phyloP scores from a whole-genome alignment of 2,113 vertebrate genomes.

The Campylorhamphus procurvoides region DNA sequence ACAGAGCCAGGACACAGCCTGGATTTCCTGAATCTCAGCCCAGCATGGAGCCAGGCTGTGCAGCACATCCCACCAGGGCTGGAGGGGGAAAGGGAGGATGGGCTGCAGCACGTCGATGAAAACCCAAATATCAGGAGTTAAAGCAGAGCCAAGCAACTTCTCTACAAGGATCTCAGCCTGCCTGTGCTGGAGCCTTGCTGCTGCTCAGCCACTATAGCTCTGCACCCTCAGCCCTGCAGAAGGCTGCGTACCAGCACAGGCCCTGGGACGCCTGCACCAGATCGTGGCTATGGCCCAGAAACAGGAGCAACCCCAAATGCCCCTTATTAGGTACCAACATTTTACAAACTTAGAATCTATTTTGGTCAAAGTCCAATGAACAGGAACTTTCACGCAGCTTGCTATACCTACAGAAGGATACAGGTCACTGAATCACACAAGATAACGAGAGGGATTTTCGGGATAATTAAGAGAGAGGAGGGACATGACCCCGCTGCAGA shows the following conservation, averaged over 20 bases:
- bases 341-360: background rate
- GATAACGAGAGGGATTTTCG: constrained; percentile 16
- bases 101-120: background rate
- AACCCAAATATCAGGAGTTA: background rate
- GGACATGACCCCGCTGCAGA: background rate
- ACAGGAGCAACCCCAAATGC: background rate
- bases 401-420: background rate
- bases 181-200: background rate
- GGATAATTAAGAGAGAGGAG: background rate
- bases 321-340: background rate
- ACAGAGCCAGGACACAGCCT: background rate
- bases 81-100: background rate
- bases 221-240: background rate
- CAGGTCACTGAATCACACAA: constrained; percentile 8
- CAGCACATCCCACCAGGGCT: background rate
- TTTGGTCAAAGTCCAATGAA: background rate
- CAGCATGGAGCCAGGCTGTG: background rate
- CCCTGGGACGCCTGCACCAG: fast-evolving
- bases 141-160: background rate
- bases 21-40: constrained; percentile 21
- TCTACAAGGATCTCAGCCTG: background rate
- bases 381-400: background rate
- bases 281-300: background rate
- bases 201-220: background rate
- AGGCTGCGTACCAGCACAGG: background rate